Conservation (phyloP, 1,140 invertebrate species). For the Mamestra configurata region DNA sequence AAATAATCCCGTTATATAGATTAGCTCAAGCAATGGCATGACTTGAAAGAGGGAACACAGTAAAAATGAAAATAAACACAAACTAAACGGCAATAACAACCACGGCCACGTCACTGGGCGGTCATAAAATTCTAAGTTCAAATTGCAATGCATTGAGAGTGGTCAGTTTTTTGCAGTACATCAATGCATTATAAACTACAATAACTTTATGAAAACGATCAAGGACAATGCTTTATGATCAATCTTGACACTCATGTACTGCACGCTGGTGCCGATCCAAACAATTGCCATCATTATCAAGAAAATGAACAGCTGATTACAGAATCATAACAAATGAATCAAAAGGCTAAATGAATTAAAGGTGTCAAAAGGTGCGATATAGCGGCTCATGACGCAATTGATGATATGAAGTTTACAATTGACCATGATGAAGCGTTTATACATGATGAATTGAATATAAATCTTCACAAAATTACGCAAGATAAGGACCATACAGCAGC, state of each 20-base stretch:
- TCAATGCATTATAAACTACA: conserved; percentile 12
- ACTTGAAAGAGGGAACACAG: not conserved
- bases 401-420: conserved; percentile 31
- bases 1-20: not conserved
- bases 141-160: conserved; percentile 58
- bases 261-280: not conserved
- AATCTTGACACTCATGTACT: not conserved
- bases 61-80: conserved; percentile 47
- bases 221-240: conserved; percentile 5
- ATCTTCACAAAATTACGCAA: conserved; percentile 23
- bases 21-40: not conserved
- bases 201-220: conserved; percentile 20
- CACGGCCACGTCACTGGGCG: conserved; percentile 50
- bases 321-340: conserved; percentile 14
- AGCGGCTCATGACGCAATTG: conserved; percentile 33
- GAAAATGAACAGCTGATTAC: conserved; percentile 24
- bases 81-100: conserved; percentile 44
- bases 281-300: not conserved
- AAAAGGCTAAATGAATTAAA: conserved; percentile 8
- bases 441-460: conserved; percentile 34
- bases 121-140: conserved; percentile 54
- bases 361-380: conserved; percentile 16
- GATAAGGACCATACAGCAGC: not conserved
- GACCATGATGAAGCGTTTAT: conserved; percentile 25
- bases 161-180: conserved; percentile 60